Base-by-base conservation (phyloP, 2,888 invertebrate genomes). In the Anthrax anthrax region DNA sequence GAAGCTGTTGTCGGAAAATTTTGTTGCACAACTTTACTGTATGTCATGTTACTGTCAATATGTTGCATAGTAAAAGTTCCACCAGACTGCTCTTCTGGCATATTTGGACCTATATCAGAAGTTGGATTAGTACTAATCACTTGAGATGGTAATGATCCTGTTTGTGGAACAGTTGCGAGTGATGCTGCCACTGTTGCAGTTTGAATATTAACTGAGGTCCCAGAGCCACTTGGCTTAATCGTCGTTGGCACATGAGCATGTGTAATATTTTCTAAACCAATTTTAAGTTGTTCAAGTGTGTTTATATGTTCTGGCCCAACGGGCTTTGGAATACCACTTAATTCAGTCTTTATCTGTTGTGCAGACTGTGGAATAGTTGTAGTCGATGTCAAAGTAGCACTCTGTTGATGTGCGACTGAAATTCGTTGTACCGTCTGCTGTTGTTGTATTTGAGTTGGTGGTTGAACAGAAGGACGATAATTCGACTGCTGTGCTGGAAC, bases 221-320 rank as follows among this genome's bases (percentile, higher is more conserved):
- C 9, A 13, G 47, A 37, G 46, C 50, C 37, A 18, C 32, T 27
- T 41, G 44, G 37, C 47, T 52, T 46, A 42, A 52, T 29, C 13
- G 42, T 41, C 4, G 54, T 56, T 5, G 52, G 48, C 5, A 68
- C 72, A 57, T 73, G 72, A 4, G 71, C 72, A 50, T 74, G 72
- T 27, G 74, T 75, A 46, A 75, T 68, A 51, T 75, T 74, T 52
- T 75, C 74, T 36, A 75, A 58, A 47, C 73, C 75, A 47, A 75
- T 75, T 59, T 75, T 75, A 4, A 75, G 58, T 52, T 75, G 74
- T 51, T 75, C 75, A 37, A 75, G 57, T 1, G 75, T 75, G 49
- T 73, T 72, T 40, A 72, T 73, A 51, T 67, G 63, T 54, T 71
- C 71, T 0, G 70, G 70, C 1, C 70, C 70, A 16, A 54, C 52